Base-by-base conservation (phyloP, 2,797 vertebrate species). In the Gobio occitaniae region DNA sequence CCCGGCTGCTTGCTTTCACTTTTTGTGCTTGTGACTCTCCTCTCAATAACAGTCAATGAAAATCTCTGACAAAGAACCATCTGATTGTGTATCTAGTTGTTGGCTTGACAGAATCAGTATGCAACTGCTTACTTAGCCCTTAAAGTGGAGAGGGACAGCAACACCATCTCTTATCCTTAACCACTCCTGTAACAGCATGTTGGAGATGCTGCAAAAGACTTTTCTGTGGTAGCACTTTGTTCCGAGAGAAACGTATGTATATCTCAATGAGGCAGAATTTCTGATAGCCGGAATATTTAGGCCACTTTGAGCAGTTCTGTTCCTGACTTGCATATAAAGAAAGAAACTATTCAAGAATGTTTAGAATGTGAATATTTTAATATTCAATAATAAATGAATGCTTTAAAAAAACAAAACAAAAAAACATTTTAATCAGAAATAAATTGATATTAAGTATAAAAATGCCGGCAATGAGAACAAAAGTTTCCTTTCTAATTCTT, bases 31-130 rank as follows among this genome's bases (percentile, higher is more conserved):
- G 93, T 94, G 93, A 95, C 95, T 95, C 94, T 91, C 92, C 92
- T 94, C 94, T 95, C 92, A 94, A 90, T 91, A 93, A 89, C 93
- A 95, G 94, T 95, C 94, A 95, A 96, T 96, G 94, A 95, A 96
- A 90, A 92, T 91, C 87, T 87, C 76, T 11, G 82, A 95, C 95
- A 95, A 95, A 94, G 90, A 81, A 52, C 80, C 89, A 92, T 90
- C 91, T 91, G 93, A 94, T 94, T 94, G 93, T 95, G 94, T 94
- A 94, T 94, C 94, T 94, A 93, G 92, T 94, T 93, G 91, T 90
- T 91, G 83, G 68, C 83, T 92, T 84, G 84, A 86, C 89, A 80
- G 89, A 90, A 91, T 92, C 91, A 90, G 90, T 92, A 93, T 92
- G 91, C 91, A 87, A 88, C 93, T 93, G 93, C 93, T 95, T 94